Base-by-base conservation (phyloP, 2,113 vertebrate genomes). In the Sebastes fasciatus region DNA sequence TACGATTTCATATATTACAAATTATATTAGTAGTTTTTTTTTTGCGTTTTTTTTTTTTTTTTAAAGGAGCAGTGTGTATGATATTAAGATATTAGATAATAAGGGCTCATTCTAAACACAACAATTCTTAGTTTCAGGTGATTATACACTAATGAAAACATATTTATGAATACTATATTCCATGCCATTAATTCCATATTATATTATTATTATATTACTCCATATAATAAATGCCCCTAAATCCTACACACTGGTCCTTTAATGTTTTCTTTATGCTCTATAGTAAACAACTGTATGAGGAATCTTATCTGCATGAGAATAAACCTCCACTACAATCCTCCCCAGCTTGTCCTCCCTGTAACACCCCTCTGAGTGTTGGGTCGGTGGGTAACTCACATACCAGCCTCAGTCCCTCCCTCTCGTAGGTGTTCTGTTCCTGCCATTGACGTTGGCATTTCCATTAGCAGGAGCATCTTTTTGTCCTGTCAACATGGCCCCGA, bases 401-500 rank as follows among this genome's bases (percentile, higher is more conserved):
- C 67, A 19, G 26, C 52, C 23, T 61, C 16, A 10, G 58, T 10
- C 49, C 23, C 23, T 45, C 72, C 45, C 8, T 42, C 64, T 40
- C 45, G 2, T 40, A 74, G 11, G 3, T 67, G 74, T 48, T 48
- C 51, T 80, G 16, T 70, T 73, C 70, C 77, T 45, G 17, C 16
- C 17, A 52, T 67, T 42, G 69, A 19, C 65, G 4, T 23, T 54
- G 79, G 76, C 76, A 80, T 86, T 75, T 87, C 79, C 86, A 83
- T 89, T 83, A 82, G 67, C 81, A 52, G 54, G 68, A 66, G 63
- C 73, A 69, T 72, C 70, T 72, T 77, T 85, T 58, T 40, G 19
- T 73, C 66, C 74, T 89, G 74, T 89, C 89, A 86, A 65, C 85
- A 62, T 80, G 65, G 43, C 26, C 26, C 26, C 26, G 26, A 26